phyloP scores from a whole-genome alignment of 2,888 invertebrate genomes.

The Drosophila falleni region DNA sequence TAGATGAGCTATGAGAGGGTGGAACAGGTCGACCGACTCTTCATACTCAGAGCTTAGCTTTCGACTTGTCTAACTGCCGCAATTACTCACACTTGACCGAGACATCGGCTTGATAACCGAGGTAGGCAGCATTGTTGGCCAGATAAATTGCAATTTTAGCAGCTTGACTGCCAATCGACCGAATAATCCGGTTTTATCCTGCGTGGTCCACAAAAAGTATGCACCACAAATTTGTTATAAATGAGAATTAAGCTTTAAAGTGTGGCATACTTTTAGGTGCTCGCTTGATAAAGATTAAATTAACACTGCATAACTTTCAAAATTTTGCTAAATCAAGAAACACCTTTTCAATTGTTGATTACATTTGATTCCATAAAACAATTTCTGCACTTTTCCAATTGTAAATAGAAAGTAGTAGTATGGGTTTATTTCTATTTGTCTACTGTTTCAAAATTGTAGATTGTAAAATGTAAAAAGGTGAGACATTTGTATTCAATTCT shows the following conservation, averaged over 20 bases:
- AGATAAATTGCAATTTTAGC: constrained; percentile 62
- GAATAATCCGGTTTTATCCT: constrained; percentile 4
- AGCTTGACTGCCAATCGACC: constrained; percentile 35
- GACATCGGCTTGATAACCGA: constrained; percentile 43
- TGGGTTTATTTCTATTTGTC: too few species aligned
- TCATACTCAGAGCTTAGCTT: constrained; percentile 43
- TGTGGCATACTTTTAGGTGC: constrained; percentile 4
- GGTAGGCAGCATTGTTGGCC: constrained; percentile 6
- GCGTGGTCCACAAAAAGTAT: constrained; percentile 9
- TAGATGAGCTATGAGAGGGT: constrained; percentile 19
- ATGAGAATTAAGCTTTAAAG: neutral
- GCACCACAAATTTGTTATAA: neutral
- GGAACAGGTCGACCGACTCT: neutral
- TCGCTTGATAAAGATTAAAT: neutral
- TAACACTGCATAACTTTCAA: neutral
- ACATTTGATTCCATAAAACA: neutral
- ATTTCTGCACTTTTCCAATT: too few species aligned
- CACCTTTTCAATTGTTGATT: too few species aligned
- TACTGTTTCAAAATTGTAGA: too few species aligned
- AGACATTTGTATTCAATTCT: too few species aligned
- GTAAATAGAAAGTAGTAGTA: neutral
- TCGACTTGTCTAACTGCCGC: constrained; percentile 63
- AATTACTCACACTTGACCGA: constrained; percentile 75
- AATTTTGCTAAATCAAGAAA: neutral
- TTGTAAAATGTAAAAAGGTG: too few species aligned